Conservation (phyloP, 2,797 vertebrate species). For the Tiaroga cobitis region DNA sequence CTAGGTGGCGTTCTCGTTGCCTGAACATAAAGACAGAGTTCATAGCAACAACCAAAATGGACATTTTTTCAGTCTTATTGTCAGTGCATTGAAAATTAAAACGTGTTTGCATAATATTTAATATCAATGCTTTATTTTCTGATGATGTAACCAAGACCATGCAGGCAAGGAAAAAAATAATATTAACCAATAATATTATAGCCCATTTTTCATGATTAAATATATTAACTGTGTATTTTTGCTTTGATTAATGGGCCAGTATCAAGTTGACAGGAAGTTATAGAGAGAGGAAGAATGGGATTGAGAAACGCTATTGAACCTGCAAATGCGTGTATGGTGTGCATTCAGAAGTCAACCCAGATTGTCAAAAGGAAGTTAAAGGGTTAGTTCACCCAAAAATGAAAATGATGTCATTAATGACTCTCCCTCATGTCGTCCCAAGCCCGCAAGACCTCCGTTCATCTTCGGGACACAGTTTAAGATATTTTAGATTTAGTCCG, state of each 20-base stretch:
- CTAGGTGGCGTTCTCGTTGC: slow-evolving; percentile 58
- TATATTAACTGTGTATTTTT: not conserved
- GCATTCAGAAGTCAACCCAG: not conserved
- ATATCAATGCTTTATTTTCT: not conserved
- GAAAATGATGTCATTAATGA: too few species aligned
- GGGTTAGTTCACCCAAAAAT: too few species aligned
- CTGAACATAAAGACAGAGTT: not conserved
- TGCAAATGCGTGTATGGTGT: not conserved
- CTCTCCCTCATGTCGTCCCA: too few species aligned
- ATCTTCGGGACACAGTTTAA: too few species aligned
- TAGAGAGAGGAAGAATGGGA: not conserved
- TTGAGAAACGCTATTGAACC: not conserved
- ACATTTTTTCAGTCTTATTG: not conserved
- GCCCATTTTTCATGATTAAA: not conserved
- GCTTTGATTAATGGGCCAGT: too few species aligned
- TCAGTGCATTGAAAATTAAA: too few species aligned
- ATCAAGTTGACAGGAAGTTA: not conserved
- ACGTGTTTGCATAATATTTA: not conserved
- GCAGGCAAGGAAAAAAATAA: not conserved
- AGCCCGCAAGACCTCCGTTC: too few species aligned
- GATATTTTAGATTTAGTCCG: too few species aligned
- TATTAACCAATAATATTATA: not conserved
- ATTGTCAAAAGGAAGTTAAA: not conserved
- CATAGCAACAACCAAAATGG: not conserved
- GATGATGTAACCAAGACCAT: not conserved